A percentile compares a stretch with the other conserved stretches of the same genome.
These are phyloP conservation scores for Tetragonula carbonaria DNA, from an alignment of 2,888 invertebrate species.

Conservation along the genomic window DNA sequence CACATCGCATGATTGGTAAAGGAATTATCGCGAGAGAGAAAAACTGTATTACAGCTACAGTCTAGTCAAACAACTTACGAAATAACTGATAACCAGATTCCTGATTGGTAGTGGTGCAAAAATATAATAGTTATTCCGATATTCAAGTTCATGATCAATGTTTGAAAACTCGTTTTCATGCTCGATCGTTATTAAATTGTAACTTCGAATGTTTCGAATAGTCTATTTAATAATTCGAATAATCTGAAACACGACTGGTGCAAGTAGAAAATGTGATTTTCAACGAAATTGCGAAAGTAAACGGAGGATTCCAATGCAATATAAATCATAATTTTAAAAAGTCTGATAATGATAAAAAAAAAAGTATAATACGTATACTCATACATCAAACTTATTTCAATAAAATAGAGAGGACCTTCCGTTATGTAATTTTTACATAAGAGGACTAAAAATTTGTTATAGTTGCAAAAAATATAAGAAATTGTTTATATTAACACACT, in stretches of 20 bases:
- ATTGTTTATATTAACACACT: not conserved
- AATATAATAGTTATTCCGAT: not conserved
- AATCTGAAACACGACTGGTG: not conserved
- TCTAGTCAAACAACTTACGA: slow-evolving; percentile 46
- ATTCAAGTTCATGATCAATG: not conserved
- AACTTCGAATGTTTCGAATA: not conserved
- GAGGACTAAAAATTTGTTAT: not conserved
- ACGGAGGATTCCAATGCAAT: slow-evolving; percentile 12
- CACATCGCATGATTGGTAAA: slow-evolving; percentile 11
- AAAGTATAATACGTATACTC: slow-evolving; percentile 5
- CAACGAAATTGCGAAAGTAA: not conserved
- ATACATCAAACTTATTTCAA: slow-evolving; percentile 2
- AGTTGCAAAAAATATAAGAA: not conserved
- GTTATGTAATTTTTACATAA: slow-evolving; percentile 19
- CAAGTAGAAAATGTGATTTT: slow-evolving; percentile 6
- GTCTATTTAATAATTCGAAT: not conserved
- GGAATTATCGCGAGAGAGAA: not conserved
- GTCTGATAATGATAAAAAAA: slow-evolving; percentile 16
- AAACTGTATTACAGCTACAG: slow-evolving; percentile 33
- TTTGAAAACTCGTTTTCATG: slow-evolving; percentile 3
- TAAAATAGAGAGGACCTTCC: not conserved
- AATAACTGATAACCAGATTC: slow-evolving; percentile 16
- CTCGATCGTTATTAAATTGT: not conserved
- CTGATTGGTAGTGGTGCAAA: slow-evolving; percentile 11
- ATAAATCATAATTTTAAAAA: not conserved